Percentiles rank a stretch among this genome's conserved stretches.
These are phyloP conservation scores for Passer domesticus DNA, from an alignment of 2,113 vertebrate species.

Conservation along the genomic window DNA sequence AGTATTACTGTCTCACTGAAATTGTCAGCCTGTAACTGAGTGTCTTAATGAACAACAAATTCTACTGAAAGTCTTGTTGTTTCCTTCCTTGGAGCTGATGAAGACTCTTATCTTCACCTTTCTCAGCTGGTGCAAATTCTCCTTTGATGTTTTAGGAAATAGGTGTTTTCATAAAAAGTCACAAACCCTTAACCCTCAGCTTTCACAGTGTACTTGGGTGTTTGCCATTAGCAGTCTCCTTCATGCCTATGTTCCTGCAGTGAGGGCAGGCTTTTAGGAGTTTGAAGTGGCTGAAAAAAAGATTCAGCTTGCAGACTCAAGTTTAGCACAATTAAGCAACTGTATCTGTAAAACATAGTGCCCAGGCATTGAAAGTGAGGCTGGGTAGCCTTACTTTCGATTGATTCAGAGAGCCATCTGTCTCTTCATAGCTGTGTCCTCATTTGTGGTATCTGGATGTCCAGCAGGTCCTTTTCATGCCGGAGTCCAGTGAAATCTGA, in stretches of 20 bases:
- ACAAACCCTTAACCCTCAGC: background rate
- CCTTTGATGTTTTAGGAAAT: background rate
- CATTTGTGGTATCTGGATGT: background rate
- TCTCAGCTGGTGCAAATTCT: background rate
- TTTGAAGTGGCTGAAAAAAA: background rate
- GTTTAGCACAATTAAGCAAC: background rate
- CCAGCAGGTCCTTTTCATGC: accelerated
- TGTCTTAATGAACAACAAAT: background rate
- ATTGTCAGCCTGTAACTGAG: background rate
- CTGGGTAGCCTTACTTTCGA: accelerated
- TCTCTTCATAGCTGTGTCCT: accelerated
- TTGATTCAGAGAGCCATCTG: accelerated
- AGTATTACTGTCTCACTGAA: background rate
- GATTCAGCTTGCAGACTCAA: background rate
- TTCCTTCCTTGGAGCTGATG: background rate
- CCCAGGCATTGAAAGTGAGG: accelerated
- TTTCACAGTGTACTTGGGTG: background rate
- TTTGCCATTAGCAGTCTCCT: background rate
- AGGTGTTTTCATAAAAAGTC: background rate
- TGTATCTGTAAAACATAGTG: background rate
- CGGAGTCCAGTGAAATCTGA: background rate
- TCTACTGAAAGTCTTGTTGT: background rate
- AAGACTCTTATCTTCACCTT: background rate
- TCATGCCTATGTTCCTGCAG: accelerated
- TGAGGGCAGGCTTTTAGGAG: background rate